These are phyloP conservation scores for Neogobius melanostomus DNA, from an alignment of 2,113 vertebrate genomes.

Conservation along the genomic window DNA sequence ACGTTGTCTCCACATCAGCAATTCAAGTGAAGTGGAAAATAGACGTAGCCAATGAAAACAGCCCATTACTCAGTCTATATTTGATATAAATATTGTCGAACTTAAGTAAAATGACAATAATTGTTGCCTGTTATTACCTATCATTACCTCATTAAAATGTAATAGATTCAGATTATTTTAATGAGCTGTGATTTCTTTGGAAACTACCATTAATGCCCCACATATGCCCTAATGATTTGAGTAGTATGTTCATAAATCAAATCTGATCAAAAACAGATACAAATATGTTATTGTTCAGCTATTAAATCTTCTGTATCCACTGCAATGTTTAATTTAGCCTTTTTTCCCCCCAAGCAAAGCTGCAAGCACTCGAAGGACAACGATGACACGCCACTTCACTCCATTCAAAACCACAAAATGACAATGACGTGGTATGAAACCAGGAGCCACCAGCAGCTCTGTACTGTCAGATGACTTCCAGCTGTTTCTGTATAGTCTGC, in stretches of 20 bases:
- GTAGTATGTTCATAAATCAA: background rate
- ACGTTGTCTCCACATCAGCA: constrained; percentile 6
- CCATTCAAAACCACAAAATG: constrained; percentile 27
- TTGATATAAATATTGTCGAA: background rate
- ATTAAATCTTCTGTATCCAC: no score
- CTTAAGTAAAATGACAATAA: constrained; percentile 8
- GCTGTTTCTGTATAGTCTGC: background rate
- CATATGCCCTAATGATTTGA: background rate
- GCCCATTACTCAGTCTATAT: background rate
- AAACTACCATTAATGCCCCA: background rate
- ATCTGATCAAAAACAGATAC: background rate
- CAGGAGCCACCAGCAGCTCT: constrained; percentile 3
- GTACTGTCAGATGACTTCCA: constrained; percentile 7
- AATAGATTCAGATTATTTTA: background rate
- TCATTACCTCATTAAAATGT: constrained; percentile 1
- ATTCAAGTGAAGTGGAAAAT: background rate
- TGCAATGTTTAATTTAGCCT: background rate
- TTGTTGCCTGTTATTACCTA: background rate
- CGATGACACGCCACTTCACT: constrained; percentile 2
- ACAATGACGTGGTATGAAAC: constrained; percentile 18
- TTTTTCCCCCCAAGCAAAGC: background rate
- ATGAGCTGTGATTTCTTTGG: background rate
- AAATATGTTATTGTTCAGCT: no score
- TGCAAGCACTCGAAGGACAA: background rate
- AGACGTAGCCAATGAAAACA: background rate